A percentile compares a stretch with the other conserved stretches of the same genome.
Conservation (phyloP, 2,888 invertebrate species). For the Podotricha telesiphe region DNA sequence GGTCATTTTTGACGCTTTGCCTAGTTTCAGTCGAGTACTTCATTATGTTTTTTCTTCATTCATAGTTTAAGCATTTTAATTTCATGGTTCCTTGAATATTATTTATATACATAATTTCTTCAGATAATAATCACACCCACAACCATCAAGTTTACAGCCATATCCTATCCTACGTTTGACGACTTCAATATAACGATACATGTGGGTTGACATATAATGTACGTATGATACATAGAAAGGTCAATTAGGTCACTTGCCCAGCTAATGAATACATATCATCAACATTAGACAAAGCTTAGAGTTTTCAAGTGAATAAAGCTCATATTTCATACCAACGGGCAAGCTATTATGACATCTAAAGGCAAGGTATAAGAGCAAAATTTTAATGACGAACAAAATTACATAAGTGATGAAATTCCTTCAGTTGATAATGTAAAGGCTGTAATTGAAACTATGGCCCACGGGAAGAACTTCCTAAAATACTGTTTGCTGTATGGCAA, state of each 20-base stretch:
- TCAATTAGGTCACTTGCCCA: conserved; percentile 37
- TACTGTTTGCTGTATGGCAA: conserved; percentile 11
- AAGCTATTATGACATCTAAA: conserved; percentile 26
- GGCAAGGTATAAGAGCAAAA: conserved; percentile 18
- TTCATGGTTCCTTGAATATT: too few species aligned
- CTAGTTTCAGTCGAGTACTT: too few species aligned
- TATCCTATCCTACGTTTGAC: too few species aligned
- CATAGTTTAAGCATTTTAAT: too few species aligned
- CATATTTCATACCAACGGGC: conserved; percentile 18
- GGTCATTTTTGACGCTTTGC: too few species aligned
- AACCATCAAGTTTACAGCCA: too few species aligned
- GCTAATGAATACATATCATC: conserved; percentile 39
- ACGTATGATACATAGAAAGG: conserved; percentile 14
- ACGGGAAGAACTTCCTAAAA: conserved; percentile 28
- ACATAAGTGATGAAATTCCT: conserved; percentile 32
- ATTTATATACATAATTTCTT: too few species aligned
- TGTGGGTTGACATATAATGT: not conserved
- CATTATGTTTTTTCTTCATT: too few species aligned
- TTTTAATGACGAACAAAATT: conserved; percentile 23
- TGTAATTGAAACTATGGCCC: conserved; percentile 37
- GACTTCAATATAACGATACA: too few species aligned
- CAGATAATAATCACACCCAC: too few species aligned
- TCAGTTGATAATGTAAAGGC: conserved; percentile 27
- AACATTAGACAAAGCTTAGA: conserved; percentile 32
- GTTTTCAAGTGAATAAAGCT: conserved; percentile 19